phyloP scores from a whole-genome alignment of 2,113 vertebrate species.

The Apus apus region DNA sequence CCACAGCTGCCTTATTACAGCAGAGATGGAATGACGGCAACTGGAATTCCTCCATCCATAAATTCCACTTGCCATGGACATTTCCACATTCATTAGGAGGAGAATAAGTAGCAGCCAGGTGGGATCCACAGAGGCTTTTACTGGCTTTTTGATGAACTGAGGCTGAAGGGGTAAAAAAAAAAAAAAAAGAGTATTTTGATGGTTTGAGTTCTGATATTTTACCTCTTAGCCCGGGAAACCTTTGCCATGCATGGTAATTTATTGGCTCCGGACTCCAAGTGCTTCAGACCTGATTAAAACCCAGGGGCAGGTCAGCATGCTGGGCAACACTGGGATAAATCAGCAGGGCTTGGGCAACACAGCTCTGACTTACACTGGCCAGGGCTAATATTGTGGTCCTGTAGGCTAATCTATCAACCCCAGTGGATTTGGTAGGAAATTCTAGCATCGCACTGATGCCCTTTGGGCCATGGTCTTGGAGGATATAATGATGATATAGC shows the following conservation, averaged over 20 bases:
- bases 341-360: neutral
- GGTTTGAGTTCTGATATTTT: slow-evolving; percentile 17
- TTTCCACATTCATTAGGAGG: slow-evolving; percentile 74
- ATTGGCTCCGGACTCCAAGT: slow-evolving; percentile 25
- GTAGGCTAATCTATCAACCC: neutral
- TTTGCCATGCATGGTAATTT: slow-evolving; percentile 40
- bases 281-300: slow-evolving; percentile 46
- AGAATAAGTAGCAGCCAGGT: slow-evolving; percentile 32
- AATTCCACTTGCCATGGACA: slow-evolving; percentile 61
- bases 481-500: neutral
- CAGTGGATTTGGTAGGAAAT: neutral
- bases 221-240: neutral
- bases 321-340: neutral
- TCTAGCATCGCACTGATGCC: neutral
- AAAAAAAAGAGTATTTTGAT: neutral
- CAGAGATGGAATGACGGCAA: slow-evolving; percentile 58
- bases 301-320: slow-evolving; percentile 46
- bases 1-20: slow-evolving; percentile 53
- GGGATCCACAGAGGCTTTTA: slow-evolving; percentile 28
- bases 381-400: neutral
- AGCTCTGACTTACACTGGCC: neutral
- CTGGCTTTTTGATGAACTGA: slow-evolving; percentile 71
- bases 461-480: neutral
- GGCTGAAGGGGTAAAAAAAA: slow-evolving; percentile 52
- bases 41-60: slow-evolving; percentile 67